Conservation (phyloP, 1,140 invertebrate genomes). For the Bemisia tabaci region DNA sequence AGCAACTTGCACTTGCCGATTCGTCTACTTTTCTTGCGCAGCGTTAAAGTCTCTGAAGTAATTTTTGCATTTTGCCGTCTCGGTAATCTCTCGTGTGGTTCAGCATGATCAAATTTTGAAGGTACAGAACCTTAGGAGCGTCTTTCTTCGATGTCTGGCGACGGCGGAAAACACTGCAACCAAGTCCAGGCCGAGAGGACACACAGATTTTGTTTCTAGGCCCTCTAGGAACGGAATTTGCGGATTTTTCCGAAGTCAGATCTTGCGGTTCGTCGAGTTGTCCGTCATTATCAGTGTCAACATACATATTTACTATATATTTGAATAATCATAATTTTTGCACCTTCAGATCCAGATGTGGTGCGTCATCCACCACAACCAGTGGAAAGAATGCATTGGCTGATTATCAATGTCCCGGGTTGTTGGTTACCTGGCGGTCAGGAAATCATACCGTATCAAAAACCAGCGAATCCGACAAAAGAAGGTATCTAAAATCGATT, state of each 20-base stretch:
- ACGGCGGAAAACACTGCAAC: not conserved
- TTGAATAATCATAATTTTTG: not conserved
- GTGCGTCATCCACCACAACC: not conserved
- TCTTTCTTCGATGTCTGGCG: too few relatives aligned
- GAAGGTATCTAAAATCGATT: too few relatives aligned
- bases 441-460: not conserved
- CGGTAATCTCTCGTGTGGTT: too few relatives aligned
- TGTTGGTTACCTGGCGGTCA: not conserved
- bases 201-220: not conserved
- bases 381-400: not conserved
- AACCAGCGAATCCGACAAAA: not conserved
- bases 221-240: not conserved
- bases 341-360: not conserved
- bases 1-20: too few relatives aligned
- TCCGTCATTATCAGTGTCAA: not conserved
- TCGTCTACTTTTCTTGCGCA: too few relatives aligned
- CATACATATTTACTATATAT: not conserved
- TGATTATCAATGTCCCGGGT: not conserved
- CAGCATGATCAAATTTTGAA: too few relatives aligned
- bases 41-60: too few relatives aligned
- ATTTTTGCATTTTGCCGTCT: too few relatives aligned
- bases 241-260: not conserved
- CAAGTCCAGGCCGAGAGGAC: not conserved
- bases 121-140: too few relatives aligned
- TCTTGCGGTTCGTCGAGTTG: too few relatives aligned